Evolutionary conservation across 2,888 invertebrate species (phyloP).

Genomic region (Cephonodes hylas): DNA sequence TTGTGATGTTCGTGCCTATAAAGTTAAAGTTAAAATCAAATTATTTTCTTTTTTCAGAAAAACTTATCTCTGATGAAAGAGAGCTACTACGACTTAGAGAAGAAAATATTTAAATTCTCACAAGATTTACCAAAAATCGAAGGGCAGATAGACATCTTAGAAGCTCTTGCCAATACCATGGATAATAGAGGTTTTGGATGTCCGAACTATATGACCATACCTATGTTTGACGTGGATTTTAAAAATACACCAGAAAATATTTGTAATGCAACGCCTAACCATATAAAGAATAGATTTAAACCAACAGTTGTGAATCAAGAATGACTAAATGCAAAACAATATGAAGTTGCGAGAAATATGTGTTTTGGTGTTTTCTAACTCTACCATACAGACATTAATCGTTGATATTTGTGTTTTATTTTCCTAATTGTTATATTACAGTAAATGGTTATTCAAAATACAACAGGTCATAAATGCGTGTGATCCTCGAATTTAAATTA

Average conservation of each 20-base stretch:
- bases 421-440: too few relatives aligned
- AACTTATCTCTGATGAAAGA: conserved; percentile 50
- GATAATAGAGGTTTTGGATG: conserved; percentile 41
- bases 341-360: conserved; percentile 20
- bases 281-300: conserved; percentile 15
- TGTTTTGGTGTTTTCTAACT: conserved; percentile 26
- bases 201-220: conserved; percentile 40
- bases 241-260: conserved; percentile 24
- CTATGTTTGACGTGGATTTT: conserved; percentile 44
- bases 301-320: conserved; percentile 16
- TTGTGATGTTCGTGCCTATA: too few relatives aligned
- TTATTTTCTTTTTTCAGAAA: conserved; percentile 47
- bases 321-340: conserved; percentile 31
- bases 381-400: not conserved
- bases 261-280: conserved; percentile 27
- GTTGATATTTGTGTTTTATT: not conserved
- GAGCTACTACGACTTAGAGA: conserved; percentile 55
- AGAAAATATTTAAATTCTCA: conserved; percentile 49
- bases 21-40: not conserved
- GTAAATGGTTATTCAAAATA: too few relatives aligned
- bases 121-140: conserved; percentile 62
- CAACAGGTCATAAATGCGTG: too few relatives aligned
- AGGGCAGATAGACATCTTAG: conserved; percentile 61
- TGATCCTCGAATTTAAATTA: too few relatives aligned
- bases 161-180: conserved; percentile 48